Base-by-base conservation (phyloP, 2,797 vertebrate genomes). In the Myripristis murdjan region DNA sequence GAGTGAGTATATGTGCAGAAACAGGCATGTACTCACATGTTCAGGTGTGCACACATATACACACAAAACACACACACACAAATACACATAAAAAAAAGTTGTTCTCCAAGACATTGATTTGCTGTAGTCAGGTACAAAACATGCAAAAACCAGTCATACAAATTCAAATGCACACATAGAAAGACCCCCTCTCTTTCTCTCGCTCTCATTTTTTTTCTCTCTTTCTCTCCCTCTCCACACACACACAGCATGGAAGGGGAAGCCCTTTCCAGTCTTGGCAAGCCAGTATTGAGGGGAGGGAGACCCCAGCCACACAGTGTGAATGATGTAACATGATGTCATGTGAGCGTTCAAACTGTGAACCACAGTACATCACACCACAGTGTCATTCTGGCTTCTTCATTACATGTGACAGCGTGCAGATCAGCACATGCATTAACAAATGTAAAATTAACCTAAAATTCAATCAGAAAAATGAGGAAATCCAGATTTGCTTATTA, bases 311-410 rank as follows among this genome's bases (percentile, higher is more conserved):
- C 33, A 51, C 73, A 63, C 64, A 15, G 33, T 46, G 47, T 24
- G 66, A 67, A 54, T 77, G 24, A 79, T 80, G 77, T 59, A 72
- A 78, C 54, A 66, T 20, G 70, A 73, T 75, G 69, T 86, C 56
- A 69, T 39, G 63, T 51, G 49, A 84, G 70, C 23, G 54, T 39
- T 73, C 61, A 51, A 62, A 79, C 67, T 79, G 75, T 66, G 63
- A 78, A 63, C 37, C 53, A 60, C 69, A 52, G 15, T 47, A 66
- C 20, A 64, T 70, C 41, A 60, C 70, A 55, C 61, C 33, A n/a
- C 66, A 61, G 44, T 18, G 26, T 61, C 24, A 20, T 23, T 41
- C 33, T 41, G 23, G 1, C 39, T 43, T 52, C 12, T 35, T 66
- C 26, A 59, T 14, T 56, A 18, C 33, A 55, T 49, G 43, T 58